These are phyloP conservation scores for Drosophila kanapiae DNA, from an alignment of 1,140 invertebrate species.

Conservation along the genomic window DNA sequence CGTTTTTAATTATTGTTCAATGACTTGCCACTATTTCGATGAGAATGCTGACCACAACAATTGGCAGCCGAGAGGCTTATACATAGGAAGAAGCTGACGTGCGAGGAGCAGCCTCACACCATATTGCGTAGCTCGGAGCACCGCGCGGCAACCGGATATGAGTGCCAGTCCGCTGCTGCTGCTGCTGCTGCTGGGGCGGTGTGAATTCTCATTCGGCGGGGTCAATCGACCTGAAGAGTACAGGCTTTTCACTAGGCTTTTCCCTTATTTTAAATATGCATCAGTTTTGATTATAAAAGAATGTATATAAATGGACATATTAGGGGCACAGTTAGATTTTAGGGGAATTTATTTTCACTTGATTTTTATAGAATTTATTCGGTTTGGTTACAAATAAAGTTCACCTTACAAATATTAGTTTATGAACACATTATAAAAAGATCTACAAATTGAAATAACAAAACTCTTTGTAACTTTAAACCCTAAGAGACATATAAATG, in stretches of 20 bases:
- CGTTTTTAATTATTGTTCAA: conserved; percentile 81
- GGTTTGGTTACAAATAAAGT: too few relatives aligned
- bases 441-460: too few relatives aligned
- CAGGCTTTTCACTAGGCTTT: background rate
- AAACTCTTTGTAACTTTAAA: too few relatives aligned
- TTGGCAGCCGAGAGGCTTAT: conserved; percentile 14
- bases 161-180: background rate
- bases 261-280: background rate
- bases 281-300: too few relatives aligned
- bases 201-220: background rate
- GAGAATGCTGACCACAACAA: conserved; percentile 46
- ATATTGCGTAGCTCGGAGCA: conserved; percentile 39
- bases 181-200: background rate
- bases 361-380: too few relatives aligned
- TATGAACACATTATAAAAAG: too few relatives aligned
- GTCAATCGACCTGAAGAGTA: background rate
- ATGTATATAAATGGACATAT: too few relatives aligned
- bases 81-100: background rate
- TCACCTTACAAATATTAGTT: too few relatives aligned
- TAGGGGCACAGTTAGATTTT: too few relatives aligned
- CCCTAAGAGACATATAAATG: too few relatives aligned
- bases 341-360: too few relatives aligned
- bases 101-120: conserved; percentile 22
- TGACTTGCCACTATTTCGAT: conserved; percentile 77
- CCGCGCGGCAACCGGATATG: conserved; percentile 59